Evolutionary conservation across 2,888 invertebrate species (phyloP), one percentile per base, ranked within the genome.

Genomic region (Globia sparganii): DNA sequence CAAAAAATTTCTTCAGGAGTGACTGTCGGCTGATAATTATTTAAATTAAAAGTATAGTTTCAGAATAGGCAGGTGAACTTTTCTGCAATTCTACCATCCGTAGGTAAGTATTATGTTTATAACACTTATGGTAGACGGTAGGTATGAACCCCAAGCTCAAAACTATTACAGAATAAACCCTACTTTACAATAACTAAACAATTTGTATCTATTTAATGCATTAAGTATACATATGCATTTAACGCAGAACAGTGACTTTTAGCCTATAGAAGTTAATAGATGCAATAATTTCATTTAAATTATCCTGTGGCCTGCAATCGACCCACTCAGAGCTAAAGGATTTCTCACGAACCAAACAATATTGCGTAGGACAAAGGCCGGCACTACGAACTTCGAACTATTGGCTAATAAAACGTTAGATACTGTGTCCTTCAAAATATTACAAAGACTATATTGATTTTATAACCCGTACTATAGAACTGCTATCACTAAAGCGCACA

Each of bases 201-300:
- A 75, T 86, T 84, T 84, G 73, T 86, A 78, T 82, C 61, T n/a
- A n/a, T n/a, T n/a, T n/a, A n/a, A n/a, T n/a, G n/a, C n/a, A n/a
- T n/a, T n/a, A n/a, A n/a, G n/a, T n/a, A n/a, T n/a, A n/a, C 43
- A 83, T 72, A 77, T 77, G 72, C 62, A 78, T 72, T 86, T 56
- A 76, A 75, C 72, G 58, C 49, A 83, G 67, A 77, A 85, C 79
- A 82, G 68, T 86, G 77, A 86, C 76, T 82, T 77, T 84, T 85
- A 81, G 85, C 78, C 85, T 87, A 87, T 77, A 72, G 78, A 73
- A 75, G 86, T 86, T 86, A 87, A 86, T 87, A 81, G 86, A 74
- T 77, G 81, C 84, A 81, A 86, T 86, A 87, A 87, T 83, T 86
- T 87, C 40, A 73, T 81, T 86, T 86, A 87, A 88, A 78, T 86